phyloP scores from a whole-genome alignment of 2,888 invertebrate genomes.

The Uloborus plumipes region DNA sequence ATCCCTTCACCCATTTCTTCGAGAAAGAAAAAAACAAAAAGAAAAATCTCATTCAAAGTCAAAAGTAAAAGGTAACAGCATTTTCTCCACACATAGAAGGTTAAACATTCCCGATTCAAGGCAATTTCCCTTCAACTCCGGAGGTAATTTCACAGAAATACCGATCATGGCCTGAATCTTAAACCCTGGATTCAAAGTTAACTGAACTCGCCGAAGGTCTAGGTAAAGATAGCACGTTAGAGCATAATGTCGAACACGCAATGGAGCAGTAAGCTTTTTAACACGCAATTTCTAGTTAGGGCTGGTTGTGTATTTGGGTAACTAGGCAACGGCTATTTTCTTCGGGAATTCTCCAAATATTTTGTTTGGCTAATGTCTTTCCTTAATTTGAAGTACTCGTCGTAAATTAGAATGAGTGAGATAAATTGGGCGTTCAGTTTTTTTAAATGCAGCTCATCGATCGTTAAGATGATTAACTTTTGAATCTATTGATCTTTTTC shows the following conservation, averaged over 20 bases:
- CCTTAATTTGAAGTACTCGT: no score
- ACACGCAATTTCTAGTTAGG: conserved; percentile 48
- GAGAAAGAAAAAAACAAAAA: no score
- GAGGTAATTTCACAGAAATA: conserved; percentile 19
- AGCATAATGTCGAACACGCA: conserved; percentile 17
- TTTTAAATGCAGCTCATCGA: no score
- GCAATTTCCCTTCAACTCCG: conserved; percentile 4
- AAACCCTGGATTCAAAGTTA: conserved; percentile 23
- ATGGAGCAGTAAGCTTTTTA: conserved; percentile 30
- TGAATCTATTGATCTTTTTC: no score
- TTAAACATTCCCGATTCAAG: conserved; percentile 1
- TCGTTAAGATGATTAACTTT: no score
- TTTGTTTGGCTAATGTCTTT: no score
- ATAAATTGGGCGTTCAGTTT: no score
- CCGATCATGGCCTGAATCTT: conserved; percentile 36
- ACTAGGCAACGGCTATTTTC: conserved; percentile 32
- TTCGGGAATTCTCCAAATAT: no score
- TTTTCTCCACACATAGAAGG: conserved; percentile 27
- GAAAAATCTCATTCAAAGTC: no score
- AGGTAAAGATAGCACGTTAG: conserved; percentile 34
- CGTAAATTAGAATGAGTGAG: no score
- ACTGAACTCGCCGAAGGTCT: conserved; percentile 50
- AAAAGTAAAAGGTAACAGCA: neutral
- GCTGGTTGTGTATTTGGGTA: conserved; percentile 27
- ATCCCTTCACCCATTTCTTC: no score